Evolutionary conservation across 2,797 vertebrate species (phyloP).

Genomic region (Neoniphon sammara): DNA sequence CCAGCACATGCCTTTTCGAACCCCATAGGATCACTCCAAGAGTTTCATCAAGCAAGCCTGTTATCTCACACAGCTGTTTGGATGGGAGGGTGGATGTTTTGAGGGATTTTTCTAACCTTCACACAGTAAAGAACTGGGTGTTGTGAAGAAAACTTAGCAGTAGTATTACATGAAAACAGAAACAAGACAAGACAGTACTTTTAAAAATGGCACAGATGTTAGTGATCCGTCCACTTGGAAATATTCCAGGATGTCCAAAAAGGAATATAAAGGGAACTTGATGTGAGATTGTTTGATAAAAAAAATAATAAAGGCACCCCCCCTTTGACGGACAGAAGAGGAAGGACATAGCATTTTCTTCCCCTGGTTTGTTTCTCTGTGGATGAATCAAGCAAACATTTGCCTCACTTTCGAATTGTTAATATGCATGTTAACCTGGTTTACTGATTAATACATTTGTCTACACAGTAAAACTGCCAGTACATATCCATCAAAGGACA

Average conservation of each 20-base stretch:
- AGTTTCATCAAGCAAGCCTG: slow-evolving; percentile 58
- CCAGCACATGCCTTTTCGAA: slow-evolving; percentile 43
- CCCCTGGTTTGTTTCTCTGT: slow-evolving; percentile 83
- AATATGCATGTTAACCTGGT: slow-evolving; percentile 50
- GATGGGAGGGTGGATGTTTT: slow-evolving; percentile 59
- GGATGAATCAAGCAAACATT: slow-evolving; percentile 81
- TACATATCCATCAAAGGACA: slow-evolving; percentile 35
- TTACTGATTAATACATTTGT: slow-evolving; percentile 47
- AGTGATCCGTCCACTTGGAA: slow-evolving; percentile 84
- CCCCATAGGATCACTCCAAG: slow-evolving; percentile 58
- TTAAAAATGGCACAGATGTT: slow-evolving; percentile 75
- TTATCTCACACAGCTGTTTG: slow-evolving; percentile 56
- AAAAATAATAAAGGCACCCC: slow-evolving; percentile 53
- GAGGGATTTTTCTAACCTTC: slow-evolving; percentile 59
- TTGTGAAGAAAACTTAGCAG: slow-evolving; percentile 50
- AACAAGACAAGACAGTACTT: slow-evolving; percentile 55
- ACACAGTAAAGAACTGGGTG: slow-evolving; percentile 57
- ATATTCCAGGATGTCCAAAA: slow-evolving; percentile 80
- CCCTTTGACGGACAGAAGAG: slow-evolving; percentile 72
- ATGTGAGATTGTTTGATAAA: slow-evolving; percentile 68
- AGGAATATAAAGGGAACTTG: slow-evolving; percentile 80
- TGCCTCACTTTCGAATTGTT: slow-evolving; percentile 57
- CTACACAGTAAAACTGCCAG: slow-evolving; percentile 14
- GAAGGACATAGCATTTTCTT: slow-evolving; percentile 66
- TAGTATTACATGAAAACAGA: slow-evolving; percentile 39